Conservation (phyloP, 2,888 invertebrate genomes). For the Chalcosyrphus nemorum region DNA sequence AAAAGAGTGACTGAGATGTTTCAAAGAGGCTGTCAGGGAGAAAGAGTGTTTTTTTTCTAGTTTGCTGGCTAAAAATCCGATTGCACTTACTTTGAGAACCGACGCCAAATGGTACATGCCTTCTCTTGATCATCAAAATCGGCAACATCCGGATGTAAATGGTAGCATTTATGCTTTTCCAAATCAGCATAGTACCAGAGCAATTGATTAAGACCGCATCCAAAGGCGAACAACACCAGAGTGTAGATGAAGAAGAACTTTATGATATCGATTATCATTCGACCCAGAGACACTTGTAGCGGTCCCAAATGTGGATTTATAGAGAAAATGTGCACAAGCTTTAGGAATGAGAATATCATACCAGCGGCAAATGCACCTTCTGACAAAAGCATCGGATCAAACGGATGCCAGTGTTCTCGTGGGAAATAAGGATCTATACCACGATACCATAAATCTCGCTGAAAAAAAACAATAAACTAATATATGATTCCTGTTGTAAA, state of each 20-base stretch:
- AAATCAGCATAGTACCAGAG: conserved; percentile 96
- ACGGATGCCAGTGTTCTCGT: conserved; percentile 95
- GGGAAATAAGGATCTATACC: conserved; percentile 92
- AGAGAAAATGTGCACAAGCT: conserved; percentile 98
- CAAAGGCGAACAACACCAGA: conserved; percentile 96
- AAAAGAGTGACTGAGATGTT: conserved; percentile 98
- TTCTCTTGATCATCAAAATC: conserved; percentile 93
- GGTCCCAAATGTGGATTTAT: conserved; percentile 98
- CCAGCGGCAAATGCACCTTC: conserved; percentile 97
- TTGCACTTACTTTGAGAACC: conserved; percentile 90
- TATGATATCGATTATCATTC: conserved; percentile 96
- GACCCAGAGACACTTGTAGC: conserved; percentile 93
- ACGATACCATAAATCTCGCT: conserved; percentile 86
- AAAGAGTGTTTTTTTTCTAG: neutral
- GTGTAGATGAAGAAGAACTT: conserved; percentile 98
- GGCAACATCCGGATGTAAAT: conserved; percentile 86
- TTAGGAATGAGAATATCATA: conserved; percentile 97
- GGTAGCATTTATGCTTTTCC: conserved; percentile 93
- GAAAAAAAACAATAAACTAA: conserved; percentile 8
- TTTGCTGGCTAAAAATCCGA: neutral
- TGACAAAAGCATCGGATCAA: conserved; percentile 96
- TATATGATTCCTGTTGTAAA: too few species aligned
- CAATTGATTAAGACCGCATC: conserved; percentile 96
- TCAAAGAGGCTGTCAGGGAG: conserved; percentile 93
- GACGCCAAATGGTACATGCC: conserved; percentile 92